Conservation (phyloP, 2,113 vertebrate species). For the Hoplias malabaricus region DNA sequence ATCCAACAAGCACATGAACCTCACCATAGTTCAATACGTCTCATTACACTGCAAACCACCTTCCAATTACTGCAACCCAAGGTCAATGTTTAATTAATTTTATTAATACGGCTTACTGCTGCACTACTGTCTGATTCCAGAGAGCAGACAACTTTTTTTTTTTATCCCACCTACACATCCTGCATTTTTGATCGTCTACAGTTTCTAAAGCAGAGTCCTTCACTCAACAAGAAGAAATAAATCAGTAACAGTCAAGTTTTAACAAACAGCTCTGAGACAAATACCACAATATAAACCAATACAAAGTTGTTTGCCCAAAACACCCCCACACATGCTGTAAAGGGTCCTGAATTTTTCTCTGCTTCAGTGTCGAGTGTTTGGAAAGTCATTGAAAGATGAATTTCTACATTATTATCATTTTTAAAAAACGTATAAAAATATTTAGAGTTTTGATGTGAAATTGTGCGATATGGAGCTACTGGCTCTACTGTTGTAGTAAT, state of each 20-base stretch:
- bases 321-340: background rate
- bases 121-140: background rate
- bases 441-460: too few species aligned
- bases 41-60: conserved; percentile 36
- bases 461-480: too few species aligned
- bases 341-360: background rate
- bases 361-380: too few species aligned
- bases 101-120: conserved; percentile 15
- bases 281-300: background rate
- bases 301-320: background rate
- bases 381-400: too few species aligned
- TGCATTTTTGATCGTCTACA: background rate
- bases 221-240: background rate
- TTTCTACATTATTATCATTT: too few species aligned
- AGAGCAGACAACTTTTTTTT: background rate
- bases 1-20: conserved; percentile 35
- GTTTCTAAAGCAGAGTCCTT: background rate
- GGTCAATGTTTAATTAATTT: conserved; percentile 24
- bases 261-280: background rate
- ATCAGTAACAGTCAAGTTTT: background rate
- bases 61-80: conserved; percentile 23
- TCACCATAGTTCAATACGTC: conserved; percentile 27
- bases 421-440: too few species aligned
- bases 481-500: too few species aligned
- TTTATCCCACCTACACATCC: conserved; percentile 12